phyloP scores from a whole-genome alignment of 1,140 invertebrate species.

The Littorina saxatilis region DNA sequence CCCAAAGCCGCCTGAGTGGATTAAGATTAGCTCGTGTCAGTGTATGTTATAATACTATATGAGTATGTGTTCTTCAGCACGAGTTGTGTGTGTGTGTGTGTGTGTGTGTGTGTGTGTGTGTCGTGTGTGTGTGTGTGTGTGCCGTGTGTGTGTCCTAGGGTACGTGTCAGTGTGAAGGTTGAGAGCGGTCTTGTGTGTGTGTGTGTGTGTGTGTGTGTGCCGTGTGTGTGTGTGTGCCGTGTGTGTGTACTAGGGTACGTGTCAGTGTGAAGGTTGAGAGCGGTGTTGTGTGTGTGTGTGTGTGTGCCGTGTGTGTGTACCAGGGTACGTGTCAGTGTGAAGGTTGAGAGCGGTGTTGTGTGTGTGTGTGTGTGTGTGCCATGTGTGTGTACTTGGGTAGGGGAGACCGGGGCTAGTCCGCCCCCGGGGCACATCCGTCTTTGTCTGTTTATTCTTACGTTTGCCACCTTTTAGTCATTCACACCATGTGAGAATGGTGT shows the following conservation, averaged over 20 bases:
- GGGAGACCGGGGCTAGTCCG: not conserved
- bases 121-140: not conserved
- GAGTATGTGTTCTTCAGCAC: no score
- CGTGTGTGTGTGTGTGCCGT: not conserved
- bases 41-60: no score
- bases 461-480: no score
- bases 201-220: conserved; percentile 13
- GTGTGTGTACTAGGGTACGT: not conserved
- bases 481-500: no score
- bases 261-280: not conserved
- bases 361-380: not conserved
- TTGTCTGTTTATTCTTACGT: no score
- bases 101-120: no score
- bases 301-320: not conserved
- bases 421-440: no score
- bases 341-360: no score
- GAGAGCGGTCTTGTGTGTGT: conserved; percentile 7
- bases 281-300: conserved; percentile 14
- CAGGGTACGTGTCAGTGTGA: not conserved
- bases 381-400: not conserved
- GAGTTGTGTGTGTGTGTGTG: no score
- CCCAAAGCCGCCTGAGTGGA: no score
- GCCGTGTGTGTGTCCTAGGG: not conserved
- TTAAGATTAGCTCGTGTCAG: no score
- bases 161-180: not conserved